phyloP scores from a whole-genome alignment of 2,888 invertebrate genomes.

The Ophonus ardosiacus region DNA sequence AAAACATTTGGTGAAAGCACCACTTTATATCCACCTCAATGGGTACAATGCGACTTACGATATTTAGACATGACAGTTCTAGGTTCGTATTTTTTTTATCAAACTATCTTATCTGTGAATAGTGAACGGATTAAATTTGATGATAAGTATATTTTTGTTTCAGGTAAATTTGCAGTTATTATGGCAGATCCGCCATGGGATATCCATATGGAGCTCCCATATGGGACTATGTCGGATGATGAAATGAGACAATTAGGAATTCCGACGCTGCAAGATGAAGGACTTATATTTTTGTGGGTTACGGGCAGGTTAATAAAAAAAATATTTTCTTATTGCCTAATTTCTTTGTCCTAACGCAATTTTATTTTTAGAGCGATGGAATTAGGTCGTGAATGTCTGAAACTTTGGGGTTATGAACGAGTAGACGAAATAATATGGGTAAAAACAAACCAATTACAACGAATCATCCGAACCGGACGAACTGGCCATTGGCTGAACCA shows the following conservation, averaged over 20 bases:
- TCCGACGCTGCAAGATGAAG: conserved; percentile 96
- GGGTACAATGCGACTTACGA: conserved; percentile 98
- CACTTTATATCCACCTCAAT: conserved; percentile 92
- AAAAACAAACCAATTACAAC: conserved; percentile 97
- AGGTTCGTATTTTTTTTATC: conserved; percentile 75
- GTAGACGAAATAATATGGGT: conserved; percentile 99
- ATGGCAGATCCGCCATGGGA: conserved; percentile 99
- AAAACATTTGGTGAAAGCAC: conserved; percentile 75
- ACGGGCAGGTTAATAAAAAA: conserved; percentile 85
- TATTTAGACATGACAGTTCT: conserved; percentile 93
- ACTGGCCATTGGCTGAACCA: conserved; percentile 99
- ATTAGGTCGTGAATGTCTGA: conserved; percentile 95
- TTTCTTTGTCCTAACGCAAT: not conserved
- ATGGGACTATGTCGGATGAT: conserved; percentile 99
- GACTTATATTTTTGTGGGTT: conserved; percentile 98
- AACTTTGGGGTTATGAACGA: conserved; percentile 97
- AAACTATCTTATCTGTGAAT: conserved; percentile 25
- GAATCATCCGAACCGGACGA: conserved; percentile 97
- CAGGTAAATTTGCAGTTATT: conserved; percentile 97
- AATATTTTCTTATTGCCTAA: not conserved
- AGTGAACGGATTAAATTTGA: not conserved
- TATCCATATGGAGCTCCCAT: conserved; percentile 99
- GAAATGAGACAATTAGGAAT: conserved; percentile 98
- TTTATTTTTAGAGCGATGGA: conserved; percentile 90
- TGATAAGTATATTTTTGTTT: conserved; percentile 2